phyloP scores from a whole-genome alignment of 2,888 invertebrate species.

The Andricus quercusramuli region DNA sequence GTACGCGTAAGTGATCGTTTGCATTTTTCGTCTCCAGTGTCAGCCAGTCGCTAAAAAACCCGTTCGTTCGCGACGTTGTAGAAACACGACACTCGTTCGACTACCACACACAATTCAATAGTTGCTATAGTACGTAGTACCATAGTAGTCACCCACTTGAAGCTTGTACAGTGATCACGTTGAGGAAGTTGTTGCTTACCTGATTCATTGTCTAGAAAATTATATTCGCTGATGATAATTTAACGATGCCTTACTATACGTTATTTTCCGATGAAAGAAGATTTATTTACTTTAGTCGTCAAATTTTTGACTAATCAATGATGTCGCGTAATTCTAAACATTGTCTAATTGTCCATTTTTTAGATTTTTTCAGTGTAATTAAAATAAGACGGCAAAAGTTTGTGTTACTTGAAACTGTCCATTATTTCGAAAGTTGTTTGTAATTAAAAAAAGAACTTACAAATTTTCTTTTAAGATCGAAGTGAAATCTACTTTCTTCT shows the following conservation, averaged over 20 bases:
- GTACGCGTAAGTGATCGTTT: conserved; percentile 29
- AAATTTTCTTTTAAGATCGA: too few relatives aligned
- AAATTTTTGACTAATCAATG: not conserved
- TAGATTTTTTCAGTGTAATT: too few relatives aligned
- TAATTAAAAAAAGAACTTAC: too few relatives aligned
- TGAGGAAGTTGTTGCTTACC: conserved; percentile 29
- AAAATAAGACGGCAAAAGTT: too few relatives aligned
- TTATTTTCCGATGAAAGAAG: not conserved
- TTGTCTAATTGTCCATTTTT: too few relatives aligned
- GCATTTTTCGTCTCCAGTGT: conserved; percentile 33
- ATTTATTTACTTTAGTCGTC: not conserved
- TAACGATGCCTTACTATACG: not conserved
- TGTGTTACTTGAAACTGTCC: too few relatives aligned
- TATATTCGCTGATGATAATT: not conserved
- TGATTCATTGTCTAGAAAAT: conserved; percentile 38
- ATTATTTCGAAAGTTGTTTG: too few relatives aligned
- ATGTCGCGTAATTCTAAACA: too few relatives aligned
- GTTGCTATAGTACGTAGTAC: not conserved
- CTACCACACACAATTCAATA: conserved; percentile 24
- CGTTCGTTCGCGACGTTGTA: conserved; percentile 31
- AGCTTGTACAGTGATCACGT: not conserved
- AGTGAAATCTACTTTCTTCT: too few relatives aligned
- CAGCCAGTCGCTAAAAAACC: conserved; percentile 27
- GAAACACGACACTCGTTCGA: conserved; percentile 24
- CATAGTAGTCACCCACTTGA: conserved; percentile 33